Base-by-base conservation (phyloP, 2,797 vertebrate genomes). In the Cryptoblepharus egeriae region DNA sequence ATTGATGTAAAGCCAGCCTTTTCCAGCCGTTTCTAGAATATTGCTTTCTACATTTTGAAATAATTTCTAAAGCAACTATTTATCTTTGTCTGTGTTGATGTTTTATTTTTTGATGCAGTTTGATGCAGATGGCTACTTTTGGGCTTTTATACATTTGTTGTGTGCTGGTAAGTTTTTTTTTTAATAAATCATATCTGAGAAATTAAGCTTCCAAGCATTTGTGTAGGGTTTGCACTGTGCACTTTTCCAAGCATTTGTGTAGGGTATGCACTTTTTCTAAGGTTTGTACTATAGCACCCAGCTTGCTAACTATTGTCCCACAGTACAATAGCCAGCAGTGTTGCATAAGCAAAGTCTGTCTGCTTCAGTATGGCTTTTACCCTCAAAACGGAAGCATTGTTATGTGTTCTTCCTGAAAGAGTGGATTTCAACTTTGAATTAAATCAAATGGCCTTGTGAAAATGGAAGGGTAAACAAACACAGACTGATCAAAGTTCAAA, bases 101-200 rank as follows among this genome's bases (percentile, higher is more conserved):
- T 92, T 91, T 42, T 95, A 80, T 89, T 45, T 95, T 96, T 45
- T 11, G 5, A 12, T 49, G 67, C 94, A 99, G 98, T 97, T 98
- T 93, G 97, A 98, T 94, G 85, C 84, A 79, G 94, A 92, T 0
- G 96, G 97, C 82, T 99, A 98, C 94, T 93, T 96, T 55, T 99
- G 98, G 98, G 98, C 97, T 52, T 55, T 96, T 10, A 89, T 96
- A 89, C 98, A 99, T 84, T 93, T 97, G 75, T 15, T 95, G 89
- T 99, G 97, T 92, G 93, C 97, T 78, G 98, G 98, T 99, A 95
- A 96, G 97, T 96, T n/a, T 82, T 85, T 63, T 96, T n/a, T 82
- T 85, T 52, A 55, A 58, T 76, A 75, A 80, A 63, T 69, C 42
- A 81, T 24, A 68, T 70, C 20, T 65, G 24, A 85, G 71, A 55